Evolutionary conservation across 2,113 vertebrate species (phyloP), one percentile per base, ranked within the genome.

Genomic region (Pithys albifrons): DNA sequence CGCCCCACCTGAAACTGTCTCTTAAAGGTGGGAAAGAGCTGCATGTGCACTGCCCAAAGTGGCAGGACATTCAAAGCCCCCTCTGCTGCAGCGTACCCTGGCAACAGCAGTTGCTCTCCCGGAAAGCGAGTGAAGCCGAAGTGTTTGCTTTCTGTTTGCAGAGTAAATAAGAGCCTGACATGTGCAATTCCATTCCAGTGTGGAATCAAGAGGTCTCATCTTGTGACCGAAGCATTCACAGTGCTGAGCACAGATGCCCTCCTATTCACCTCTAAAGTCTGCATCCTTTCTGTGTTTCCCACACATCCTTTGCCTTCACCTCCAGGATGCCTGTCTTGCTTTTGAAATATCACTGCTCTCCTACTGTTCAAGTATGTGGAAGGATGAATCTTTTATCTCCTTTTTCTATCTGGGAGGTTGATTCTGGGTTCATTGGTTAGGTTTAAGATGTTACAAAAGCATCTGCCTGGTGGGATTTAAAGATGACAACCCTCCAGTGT

Each of bases 341-440:
- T 96, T 96, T 96, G 96, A 96, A 97, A 96, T 95, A 95, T 92
- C 93, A 94, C 83, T 84, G 92, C 95, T 93, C 85, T 96, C 95
- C 95, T 93, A 94, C 95, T 94, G 95, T 33, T 96, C 91, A 97
- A 96, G 85, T 67, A 84, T 92, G 93, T 93, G 93, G 92, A 97
- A 96, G 85, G 93, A 93, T 95, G 93, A 97, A 96, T 95, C 95
- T 97, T 96, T 96, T 96, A 95, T 96, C 88, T 94, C 92, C 88
- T 45, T 82, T 72, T 93, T 92, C 93, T 97, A 89, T 96, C 92
- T 93, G 83, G 92, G 91, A 95, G 95, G 96, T 92, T 95, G 93
- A 95, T 96, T 93, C 95, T 78, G 79, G 79, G 95, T 96, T 97
- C 93, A 92, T 91, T 96, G 96, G 83, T 78, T 92, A 81, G 95